Evolutionary conservation across 2,113 vertebrate genomes (phyloP), one percentile per base, ranked within the genome.

Genomic region (Hemibagrus wyckioides): DNA sequence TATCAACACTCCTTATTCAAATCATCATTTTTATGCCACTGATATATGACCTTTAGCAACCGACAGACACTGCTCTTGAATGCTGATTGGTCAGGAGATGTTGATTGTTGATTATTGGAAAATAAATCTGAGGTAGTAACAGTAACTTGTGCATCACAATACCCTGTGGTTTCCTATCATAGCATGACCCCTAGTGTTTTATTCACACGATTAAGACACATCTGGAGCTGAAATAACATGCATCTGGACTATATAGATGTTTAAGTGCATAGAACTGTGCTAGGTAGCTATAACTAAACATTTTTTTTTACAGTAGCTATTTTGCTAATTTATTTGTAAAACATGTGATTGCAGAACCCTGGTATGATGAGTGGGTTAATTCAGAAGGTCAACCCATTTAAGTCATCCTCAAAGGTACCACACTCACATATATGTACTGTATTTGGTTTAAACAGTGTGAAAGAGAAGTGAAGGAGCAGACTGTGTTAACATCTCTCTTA

Each of bases 341-440:
- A 25, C 36, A 71, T 71, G 36, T 85, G 28, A 82, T 73, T 41
- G 7, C 86, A 94, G 92, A 92, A 83, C 48, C 67, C 54, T 0
- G 91, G 89, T 0, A 80, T 94, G 86, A 92, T 89, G 69, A 91
- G 90, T 13, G 87, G 82, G 9, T 71, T 90, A 25, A 91, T 94
- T 86, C 90, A 94, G 59, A 94, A 90, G 80, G 88, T 94, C 59
- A 93, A 92, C 71, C 93, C 93, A 0, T 94, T 94, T 83, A 94
- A 89, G 56, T 91, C 93, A 0, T 52, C 88, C 11, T 69, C 93
- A 13, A 93, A 94, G 92, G 92, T 94, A 90, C 82, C 28, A 61
- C 50, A 54, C 41, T 11, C 13, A 14, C 71, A 52, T 28, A 77
- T n/a, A 17, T n/a, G 0, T 25, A 44, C 71, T 25, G 9, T 75